Percentiles rank a stretch among this genome's conserved stretches.
Conservation (phyloP, 2,797 vertebrate species). For the Micropoecilia bifurca region DNA sequence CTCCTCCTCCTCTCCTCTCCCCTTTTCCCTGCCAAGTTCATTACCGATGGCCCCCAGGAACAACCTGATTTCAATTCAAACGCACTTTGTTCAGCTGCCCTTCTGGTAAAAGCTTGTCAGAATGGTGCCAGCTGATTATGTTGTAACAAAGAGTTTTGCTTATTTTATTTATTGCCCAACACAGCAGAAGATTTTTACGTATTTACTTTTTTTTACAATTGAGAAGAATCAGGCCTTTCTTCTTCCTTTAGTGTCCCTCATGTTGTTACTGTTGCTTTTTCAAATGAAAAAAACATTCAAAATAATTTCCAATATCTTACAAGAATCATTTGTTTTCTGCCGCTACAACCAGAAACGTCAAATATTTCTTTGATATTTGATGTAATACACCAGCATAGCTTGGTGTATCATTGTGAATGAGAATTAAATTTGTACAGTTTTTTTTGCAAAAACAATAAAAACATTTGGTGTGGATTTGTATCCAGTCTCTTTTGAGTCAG, state of each 20-base stretch:
- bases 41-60: slow-evolving; percentile 79
- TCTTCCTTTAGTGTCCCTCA: slow-evolving; percentile 36
- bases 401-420: neutral
- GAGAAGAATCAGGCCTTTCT: slow-evolving; percentile 62
- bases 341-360: neutral
- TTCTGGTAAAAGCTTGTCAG: slow-evolving; percentile 69
- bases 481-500: neutral
- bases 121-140: slow-evolving; percentile 78
- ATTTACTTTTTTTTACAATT: slow-evolving; percentile 63
- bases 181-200: slow-evolving; percentile 62
- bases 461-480: neutral
- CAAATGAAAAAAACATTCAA: slow-evolving; percentile 36
- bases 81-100: slow-evolving; percentile 81
- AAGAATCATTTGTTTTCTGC: neutral
- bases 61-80: slow-evolving; percentile 81
- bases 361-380: neutral
- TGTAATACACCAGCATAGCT: neutral
- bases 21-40: slow-evolving; percentile 70
- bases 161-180: slow-evolving; percentile 78
- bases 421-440: neutral
- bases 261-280: slow-evolving; percentile 12
- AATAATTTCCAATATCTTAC: slow-evolving; percentile 36
- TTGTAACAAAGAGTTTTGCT: slow-evolving; percentile 63
- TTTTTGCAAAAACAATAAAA: neutral
- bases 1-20: slow-evolving; percentile 63